Conservation (phyloP, 2,113 vertebrate genomes). For the Corythornis cristatus region DNA sequence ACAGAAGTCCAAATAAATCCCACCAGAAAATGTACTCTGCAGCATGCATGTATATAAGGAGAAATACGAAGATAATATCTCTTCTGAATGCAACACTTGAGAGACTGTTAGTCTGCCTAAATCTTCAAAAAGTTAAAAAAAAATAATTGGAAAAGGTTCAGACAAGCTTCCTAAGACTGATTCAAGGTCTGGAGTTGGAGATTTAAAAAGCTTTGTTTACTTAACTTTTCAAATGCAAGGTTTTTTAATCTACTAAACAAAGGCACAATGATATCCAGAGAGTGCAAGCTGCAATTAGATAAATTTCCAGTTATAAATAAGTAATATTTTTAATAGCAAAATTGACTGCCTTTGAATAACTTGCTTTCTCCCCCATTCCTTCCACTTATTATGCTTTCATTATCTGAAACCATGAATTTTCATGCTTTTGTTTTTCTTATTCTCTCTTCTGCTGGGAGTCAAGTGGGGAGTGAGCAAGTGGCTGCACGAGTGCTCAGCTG, state of each 20-base stretch:
- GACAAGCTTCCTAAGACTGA: background rate
- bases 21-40: background rate
- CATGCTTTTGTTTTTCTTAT: background rate
- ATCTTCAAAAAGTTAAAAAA: background rate
- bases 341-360: background rate
- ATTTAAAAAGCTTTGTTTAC: background rate
- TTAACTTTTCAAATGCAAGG: slow-evolving; percentile 34
- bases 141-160: slow-evolving; percentile 6
- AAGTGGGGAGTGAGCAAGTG: background rate
- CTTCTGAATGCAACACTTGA: background rate
- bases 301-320: background rate
- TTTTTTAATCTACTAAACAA: slow-evolving; percentile 31
- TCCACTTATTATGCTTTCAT: background rate
- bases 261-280: background rate
- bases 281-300: background rate
- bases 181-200: background rate
- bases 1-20: background rate
- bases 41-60: background rate
- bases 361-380: background rate
- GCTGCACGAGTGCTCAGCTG: background rate
- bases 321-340: background rate
- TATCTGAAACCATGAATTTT: background rate
- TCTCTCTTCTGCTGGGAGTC: background rate
- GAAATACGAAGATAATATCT: background rate
- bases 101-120: background rate